A percentile compares a stretch with the other conserved stretches of the same genome.
Conservation (phyloP, 2,113 vertebrate species). For the Craseonycteris thonglongyai region DNA sequence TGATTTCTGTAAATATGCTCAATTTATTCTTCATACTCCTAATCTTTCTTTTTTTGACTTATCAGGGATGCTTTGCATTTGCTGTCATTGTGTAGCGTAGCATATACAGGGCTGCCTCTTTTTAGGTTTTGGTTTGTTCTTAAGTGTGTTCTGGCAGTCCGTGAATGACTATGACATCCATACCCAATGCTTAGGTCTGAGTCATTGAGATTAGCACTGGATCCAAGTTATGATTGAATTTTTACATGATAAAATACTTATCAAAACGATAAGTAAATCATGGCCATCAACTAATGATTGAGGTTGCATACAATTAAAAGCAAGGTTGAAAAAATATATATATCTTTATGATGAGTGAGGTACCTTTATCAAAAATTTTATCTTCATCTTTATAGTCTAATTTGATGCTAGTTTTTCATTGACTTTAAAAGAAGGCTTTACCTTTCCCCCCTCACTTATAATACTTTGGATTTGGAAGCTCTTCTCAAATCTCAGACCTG, state of each 20-base stretch:
- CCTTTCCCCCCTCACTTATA: background rate
- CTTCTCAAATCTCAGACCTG: background rate
- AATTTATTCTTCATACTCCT: background rate
- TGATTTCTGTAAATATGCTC: background rate
- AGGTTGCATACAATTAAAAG: background rate
- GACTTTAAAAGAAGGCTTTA: background rate
- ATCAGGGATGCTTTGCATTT: background rate
- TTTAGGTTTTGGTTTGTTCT: background rate
- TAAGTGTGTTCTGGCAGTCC: background rate
- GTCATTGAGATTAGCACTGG: background rate
- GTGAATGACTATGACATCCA: background rate
- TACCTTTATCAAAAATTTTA: background rate
- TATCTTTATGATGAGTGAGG: background rate
- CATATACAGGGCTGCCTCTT: background rate
- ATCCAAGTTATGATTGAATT: background rate
- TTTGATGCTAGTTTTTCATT: background rate
- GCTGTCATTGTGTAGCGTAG: background rate
- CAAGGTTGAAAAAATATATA: background rate
- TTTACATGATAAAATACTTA: background rate
- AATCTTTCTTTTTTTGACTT: background rate
- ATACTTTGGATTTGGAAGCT: background rate
- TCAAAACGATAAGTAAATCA: background rate
- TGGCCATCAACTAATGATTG: background rate
- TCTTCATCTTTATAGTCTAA: background rate
- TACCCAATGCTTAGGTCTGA: background rate